Evolutionary conservation across 2,797 vertebrate genomes (phyloP).

Genomic region (Acropternis orthonyx): DNA sequence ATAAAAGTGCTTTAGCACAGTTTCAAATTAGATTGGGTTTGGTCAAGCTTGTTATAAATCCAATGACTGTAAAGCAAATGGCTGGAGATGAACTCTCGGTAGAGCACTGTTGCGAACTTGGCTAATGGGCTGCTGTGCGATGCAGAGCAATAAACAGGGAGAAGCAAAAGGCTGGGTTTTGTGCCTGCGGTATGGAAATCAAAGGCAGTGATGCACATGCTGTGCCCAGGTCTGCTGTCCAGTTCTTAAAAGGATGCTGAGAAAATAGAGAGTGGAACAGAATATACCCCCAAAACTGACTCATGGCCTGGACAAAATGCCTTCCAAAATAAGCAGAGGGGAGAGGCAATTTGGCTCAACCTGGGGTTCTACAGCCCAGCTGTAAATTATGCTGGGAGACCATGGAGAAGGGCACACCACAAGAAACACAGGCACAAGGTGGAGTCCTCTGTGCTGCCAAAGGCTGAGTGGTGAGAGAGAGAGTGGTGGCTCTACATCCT

Average conservation of each 20-base stretch:
- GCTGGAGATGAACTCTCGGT: constrained; percentile 33
- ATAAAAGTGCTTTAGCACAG: constrained; percentile 55
- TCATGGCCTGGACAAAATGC: not conserved
- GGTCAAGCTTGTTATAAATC: constrained; percentile 68
- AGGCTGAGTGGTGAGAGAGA: not conserved
- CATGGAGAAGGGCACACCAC: rapidly evolving
- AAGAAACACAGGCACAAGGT: not conserved
- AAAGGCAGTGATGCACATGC: not conserved
- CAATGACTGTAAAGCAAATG: constrained; percentile 33
- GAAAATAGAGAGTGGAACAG: not conserved
- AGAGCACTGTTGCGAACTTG: not conserved
- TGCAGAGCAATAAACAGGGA: not conserved
- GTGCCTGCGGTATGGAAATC: not conserved
- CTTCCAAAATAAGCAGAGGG: not conserved
- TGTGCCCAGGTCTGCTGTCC: not conserved
- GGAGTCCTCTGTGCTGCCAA: not conserved
- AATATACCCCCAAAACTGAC: not conserved
- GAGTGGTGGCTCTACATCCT: not conserved
- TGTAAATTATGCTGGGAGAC: not conserved
- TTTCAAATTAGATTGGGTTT: constrained; percentile 68
- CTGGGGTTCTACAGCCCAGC: not conserved
- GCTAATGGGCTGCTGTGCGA: constrained; percentile 9
- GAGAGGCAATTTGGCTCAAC: not conserved
- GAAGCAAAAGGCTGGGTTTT: not conserved
- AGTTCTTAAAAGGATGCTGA: not conserved